Evolutionary conservation across 2,113 vertebrate genomes (phyloP), one percentile per base, ranked within the genome.

Genomic region (Cercocebus atys): DNA sequence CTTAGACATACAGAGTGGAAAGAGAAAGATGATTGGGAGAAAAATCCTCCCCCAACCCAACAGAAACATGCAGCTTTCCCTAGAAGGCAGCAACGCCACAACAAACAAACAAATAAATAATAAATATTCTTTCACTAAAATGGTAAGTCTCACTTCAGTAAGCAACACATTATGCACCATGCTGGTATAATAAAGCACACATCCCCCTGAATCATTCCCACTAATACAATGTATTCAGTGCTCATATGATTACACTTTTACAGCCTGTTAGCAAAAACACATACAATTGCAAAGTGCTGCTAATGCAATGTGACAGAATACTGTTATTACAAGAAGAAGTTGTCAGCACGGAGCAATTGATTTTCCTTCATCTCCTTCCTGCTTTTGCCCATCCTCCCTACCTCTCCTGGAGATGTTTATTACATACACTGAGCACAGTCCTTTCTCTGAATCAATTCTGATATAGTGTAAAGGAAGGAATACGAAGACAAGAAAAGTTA

Each of bases 171-270:
- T 98, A 97, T 97, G 70, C 88, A 78, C 96, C 92, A 88, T 91
- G 52, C 94, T 96, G 94, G 89, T 95, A 78, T 96, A 96, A 98
- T 96, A 97, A 97, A 96, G 92, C 45, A 0, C 95, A 95, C 94
- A 83, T 50, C 70, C 32, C 55, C 82, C 85, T 32, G 82, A 94
- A 94, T 95, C 68, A 95, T 94, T 73, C 82, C 96, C 95, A 66
- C 78, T 88, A 85, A 97, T 97, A 97, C 98, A 96, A 88, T 94
- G 97, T 79, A 94, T 97, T 97, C 97, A 95, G 97, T 94, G 97
- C 91, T 97, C 96, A 96, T 97, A 95, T 97, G 97, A 97, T 98
- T 96, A 97, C 90, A 97, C 97, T 96, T 97, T 97, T 93, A 97
- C 97, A 97, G 96, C 97, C 92, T 90, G 96, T 97, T 94, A 97